These are phyloP conservation scores for Zapus hudsonius DNA, from an alignment of 2,113 vertebrate genomes.

Conservation along the genomic window DNA sequence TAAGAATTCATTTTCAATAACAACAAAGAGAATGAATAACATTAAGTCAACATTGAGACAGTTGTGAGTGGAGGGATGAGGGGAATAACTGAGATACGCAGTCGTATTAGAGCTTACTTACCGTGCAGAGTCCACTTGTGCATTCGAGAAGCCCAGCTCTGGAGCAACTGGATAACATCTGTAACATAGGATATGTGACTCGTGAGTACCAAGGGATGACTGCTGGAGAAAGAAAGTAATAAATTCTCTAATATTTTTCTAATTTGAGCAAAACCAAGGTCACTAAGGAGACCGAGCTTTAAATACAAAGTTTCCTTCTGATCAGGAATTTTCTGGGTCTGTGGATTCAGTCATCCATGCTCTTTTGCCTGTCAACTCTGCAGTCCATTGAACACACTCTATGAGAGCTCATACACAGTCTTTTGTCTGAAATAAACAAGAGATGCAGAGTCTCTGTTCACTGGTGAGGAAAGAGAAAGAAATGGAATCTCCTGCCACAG, in stretches of 20 bases:
- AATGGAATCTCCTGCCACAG: neutral
- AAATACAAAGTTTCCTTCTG: conserved; percentile 19
- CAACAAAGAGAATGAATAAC: conserved; percentile 68
- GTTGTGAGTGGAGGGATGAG: neutral
- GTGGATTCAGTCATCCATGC: neutral
- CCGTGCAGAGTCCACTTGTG: conserved; percentile 63
- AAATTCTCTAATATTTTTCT: conserved; percentile 71
- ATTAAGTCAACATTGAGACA: conserved; percentile 65
- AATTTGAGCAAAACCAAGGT: conserved; percentile 56
- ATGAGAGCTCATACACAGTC: neutral
- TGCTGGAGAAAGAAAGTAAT: neutral
- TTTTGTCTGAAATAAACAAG: conserved; percentile 9
- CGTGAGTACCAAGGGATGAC: conserved; percentile 67
- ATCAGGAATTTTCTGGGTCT: neutral
- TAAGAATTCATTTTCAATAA: conserved; percentile 67
- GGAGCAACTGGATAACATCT: conserved; percentile 20
- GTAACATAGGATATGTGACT: conserved; percentile 33
- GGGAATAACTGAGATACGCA: neutral
- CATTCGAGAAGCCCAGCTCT: conserved; percentile 62
- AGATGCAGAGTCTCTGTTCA: neutral
- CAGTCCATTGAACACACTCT: neutral
- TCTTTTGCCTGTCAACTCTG: neutral
- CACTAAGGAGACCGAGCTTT: conserved; percentile 32
- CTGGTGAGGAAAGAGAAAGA: conserved; percentile 9
- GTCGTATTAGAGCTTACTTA: conserved; percentile 41